A percentile compares a stretch with the other conserved stretches of the same genome.
Conservation (phyloP, 2,113 vertebrate species). For the Lampris incognitus region DNA sequence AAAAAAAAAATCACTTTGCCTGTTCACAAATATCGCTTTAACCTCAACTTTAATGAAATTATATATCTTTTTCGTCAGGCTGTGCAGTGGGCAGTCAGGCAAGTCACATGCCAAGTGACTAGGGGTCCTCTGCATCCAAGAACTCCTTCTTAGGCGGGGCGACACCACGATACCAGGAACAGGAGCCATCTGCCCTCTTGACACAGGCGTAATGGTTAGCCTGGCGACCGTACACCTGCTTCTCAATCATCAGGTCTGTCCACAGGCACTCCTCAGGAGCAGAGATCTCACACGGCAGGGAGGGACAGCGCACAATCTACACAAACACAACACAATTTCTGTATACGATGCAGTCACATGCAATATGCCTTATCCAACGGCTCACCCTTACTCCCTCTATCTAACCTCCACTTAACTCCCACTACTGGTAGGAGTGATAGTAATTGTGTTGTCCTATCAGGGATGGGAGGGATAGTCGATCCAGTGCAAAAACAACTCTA, state of each 20-base stretch:
- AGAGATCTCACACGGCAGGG: constrained; percentile 91
- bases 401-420: not conserved
- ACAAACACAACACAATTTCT: constrained; percentile 18
- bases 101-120: constrained; percentile 49
- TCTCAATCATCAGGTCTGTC: constrained; percentile 99
- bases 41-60: constrained; percentile 58
- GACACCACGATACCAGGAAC: constrained; percentile 95
- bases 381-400: not conserved
- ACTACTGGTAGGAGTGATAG: not conserved
- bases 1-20: constrained; percentile 56
- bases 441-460: no score
- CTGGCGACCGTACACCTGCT: constrained; percentile 95
- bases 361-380: not conserved
- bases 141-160: constrained; percentile 97
- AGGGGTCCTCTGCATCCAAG: constrained; percentile 96
- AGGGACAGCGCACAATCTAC: constrained; percentile 93
- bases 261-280: constrained; percentile 96
- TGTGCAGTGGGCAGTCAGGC: constrained; percentile 67
- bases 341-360: not conserved
- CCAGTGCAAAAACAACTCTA: no score
- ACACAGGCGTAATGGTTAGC: constrained; percentile 97
- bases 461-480: no score
- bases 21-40: constrained; percentile 45
- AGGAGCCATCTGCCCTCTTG: constrained; percentile 93
- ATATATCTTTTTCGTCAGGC: constrained; percentile 70